Conservation (phyloP, 2,113 vertebrate species). For the Muscicapa adusta region DNA sequence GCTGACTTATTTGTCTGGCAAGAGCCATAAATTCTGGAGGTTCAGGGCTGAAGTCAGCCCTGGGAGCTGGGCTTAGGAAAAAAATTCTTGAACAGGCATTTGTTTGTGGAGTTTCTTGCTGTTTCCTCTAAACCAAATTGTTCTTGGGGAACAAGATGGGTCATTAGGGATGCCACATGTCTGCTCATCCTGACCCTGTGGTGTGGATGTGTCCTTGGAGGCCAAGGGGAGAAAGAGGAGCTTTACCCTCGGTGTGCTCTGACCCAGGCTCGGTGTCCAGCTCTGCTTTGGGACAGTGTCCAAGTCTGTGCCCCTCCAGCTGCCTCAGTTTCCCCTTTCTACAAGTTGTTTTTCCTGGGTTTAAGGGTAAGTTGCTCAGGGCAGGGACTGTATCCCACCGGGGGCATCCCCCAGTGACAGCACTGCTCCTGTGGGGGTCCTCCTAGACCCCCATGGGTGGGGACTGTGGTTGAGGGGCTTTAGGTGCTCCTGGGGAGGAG, state of each 20-base stretch:
- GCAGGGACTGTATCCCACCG: neutral
- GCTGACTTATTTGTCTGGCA: conserved; percentile 2
- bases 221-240: neutral
- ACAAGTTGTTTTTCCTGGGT: fast-evolving
- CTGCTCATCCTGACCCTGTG: fast-evolving
- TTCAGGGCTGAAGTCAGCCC: neutral
- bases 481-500: neutral
- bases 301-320: neutral
- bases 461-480: neutral
- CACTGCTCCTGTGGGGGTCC: fast-evolving
- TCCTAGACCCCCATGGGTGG: fast-evolving
- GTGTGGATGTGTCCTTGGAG: fast-evolving
- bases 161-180: fast-evolving
- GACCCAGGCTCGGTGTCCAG: fast-evolving
- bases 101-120: neutral
- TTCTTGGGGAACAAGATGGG: neutral
- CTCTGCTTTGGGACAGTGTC: neutral
- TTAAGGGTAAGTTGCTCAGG: neutral
- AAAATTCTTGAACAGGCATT: neutral
- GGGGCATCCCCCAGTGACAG: neutral
- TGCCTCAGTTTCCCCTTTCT: conserved; percentile 12
- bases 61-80: neutral
- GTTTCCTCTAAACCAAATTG: neutral
- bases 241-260: fast-evolving
- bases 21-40: neutral